Evolutionary conservation across 2,888 invertebrate species (phyloP).

Genomic region (Coelopa pilipes): DNA sequence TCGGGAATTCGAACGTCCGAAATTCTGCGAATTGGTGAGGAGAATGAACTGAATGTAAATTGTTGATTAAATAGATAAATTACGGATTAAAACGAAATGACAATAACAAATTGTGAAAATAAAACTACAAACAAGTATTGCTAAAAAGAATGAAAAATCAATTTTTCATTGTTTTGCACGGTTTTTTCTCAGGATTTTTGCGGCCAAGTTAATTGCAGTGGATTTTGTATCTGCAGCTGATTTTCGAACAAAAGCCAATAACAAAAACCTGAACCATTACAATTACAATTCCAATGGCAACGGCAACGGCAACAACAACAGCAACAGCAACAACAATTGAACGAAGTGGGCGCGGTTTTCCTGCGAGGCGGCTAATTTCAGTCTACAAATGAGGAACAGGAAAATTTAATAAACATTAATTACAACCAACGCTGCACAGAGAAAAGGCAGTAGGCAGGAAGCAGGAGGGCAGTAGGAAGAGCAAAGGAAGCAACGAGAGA

Average conservation of each 20-base stretch:
- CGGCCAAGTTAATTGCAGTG: no score
- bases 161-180: no score
- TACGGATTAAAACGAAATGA: not conserved
- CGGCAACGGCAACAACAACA: not conserved
- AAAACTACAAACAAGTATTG: not conserved
- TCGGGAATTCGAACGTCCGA: no score
- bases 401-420: not conserved
- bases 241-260: no score
- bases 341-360: not conserved
- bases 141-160: not conserved
- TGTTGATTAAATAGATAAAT: not conserved
- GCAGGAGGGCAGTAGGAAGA: no score
- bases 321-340: not conserved
- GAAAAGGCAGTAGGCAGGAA: no score
- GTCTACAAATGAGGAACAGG: not conserved
- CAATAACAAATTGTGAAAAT: not conserved
- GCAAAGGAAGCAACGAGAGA: no score
- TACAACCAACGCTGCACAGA: not conserved
- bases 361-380: not conserved
- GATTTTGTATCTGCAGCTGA: no score
- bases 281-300: not conserved
- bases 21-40: no score
- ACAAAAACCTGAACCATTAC: no score
- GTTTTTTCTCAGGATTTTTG: no score
- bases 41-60: not conserved